Percentiles rank a stretch among this genome's conserved stretches.
phyloP scores from a whole-genome alignment of 53 echinoderm and acorn worm species.

The Paracentrotus lividus region DNA sequence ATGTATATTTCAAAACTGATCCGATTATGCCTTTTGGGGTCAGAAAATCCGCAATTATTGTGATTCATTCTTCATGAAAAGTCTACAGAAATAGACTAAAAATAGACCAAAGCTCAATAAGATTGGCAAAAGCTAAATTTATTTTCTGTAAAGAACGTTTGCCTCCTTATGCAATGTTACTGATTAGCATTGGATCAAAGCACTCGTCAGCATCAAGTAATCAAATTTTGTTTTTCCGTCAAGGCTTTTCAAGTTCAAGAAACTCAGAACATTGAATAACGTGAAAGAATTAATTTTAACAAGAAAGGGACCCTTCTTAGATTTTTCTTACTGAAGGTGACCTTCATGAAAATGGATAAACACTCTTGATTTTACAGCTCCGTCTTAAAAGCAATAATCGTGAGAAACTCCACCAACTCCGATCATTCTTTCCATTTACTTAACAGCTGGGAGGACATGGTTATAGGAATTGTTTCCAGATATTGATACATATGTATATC shows the following conservation, averaged over 20 bases:
- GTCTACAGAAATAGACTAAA: no score
- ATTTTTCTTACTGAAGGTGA: neutral
- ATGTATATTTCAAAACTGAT: no score
- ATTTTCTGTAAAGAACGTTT: no score
- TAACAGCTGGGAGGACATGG: neutral
- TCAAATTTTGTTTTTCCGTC: neutral
- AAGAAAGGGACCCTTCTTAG: neutral
- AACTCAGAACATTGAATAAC: neutral
- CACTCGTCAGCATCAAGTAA: neutral
- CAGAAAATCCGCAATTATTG: no score
- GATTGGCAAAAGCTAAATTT: no score
- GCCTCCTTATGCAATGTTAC: no score
- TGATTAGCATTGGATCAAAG: neutral
- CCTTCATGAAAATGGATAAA: neutral
- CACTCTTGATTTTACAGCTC: neutral
- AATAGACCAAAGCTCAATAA: no score
- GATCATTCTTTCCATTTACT: slow-evolving; percentile 6
- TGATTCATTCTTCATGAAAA: no score
- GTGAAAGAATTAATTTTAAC: neutral
- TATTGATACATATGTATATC: neutral
- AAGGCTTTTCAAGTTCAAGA: neutral
- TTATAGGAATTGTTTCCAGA: neutral
- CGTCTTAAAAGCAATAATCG: neutral
- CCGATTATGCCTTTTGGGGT: no score
- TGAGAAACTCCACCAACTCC: slow-evolving; percentile 2